phyloP scores from a whole-genome alignment of 1,140 invertebrate species.

The Hycleus cichorii region DNA sequence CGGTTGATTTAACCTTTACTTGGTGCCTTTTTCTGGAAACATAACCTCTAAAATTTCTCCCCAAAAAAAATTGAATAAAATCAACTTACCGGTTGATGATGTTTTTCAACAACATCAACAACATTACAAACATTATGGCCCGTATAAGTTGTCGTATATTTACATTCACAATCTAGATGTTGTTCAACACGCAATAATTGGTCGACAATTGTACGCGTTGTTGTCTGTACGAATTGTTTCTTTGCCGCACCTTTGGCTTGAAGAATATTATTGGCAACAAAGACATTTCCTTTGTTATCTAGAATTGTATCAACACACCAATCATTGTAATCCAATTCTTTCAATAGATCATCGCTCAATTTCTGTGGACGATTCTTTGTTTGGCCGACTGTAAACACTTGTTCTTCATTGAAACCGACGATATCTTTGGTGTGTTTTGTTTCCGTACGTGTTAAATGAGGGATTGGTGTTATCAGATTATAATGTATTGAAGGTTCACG shows the following conservation, averaged over 20 bases:
- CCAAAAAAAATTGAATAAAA: too few relatives aligned
- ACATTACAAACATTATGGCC: neutral
- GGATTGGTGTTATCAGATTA: conserved; percentile 33
- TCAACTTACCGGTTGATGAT: too few relatives aligned
- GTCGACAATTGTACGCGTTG: conserved; percentile 39
- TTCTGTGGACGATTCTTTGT: conserved; percentile 51
- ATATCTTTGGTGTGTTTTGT: conserved; percentile 42
- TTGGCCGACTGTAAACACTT: conserved; percentile 49
- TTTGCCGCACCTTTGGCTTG: conserved; percentile 44
- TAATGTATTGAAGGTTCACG: conserved; percentile 2
- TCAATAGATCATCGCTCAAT: conserved; percentile 39
- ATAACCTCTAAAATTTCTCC: too few relatives aligned
- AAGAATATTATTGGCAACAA: conserved; percentile 46
- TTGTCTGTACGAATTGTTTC: conserved; percentile 46
- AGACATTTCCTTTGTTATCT: conserved; percentile 47
- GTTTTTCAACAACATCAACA: neutral
- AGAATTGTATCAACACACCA: conserved; percentile 50
- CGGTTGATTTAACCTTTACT: too few relatives aligned
- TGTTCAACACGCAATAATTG: neutral
- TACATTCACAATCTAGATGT: neutral
- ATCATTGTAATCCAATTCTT: conserved; percentile 47
- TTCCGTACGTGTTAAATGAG: conserved; percentile 31
- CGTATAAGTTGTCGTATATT: neutral
- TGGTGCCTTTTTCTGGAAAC: too few relatives aligned
- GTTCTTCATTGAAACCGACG: conserved; percentile 47